These are phyloP conservation scores for Phocoena sinus DNA, from an alignment of 2,113 vertebrate species.

Conservation along the genomic window DNA sequence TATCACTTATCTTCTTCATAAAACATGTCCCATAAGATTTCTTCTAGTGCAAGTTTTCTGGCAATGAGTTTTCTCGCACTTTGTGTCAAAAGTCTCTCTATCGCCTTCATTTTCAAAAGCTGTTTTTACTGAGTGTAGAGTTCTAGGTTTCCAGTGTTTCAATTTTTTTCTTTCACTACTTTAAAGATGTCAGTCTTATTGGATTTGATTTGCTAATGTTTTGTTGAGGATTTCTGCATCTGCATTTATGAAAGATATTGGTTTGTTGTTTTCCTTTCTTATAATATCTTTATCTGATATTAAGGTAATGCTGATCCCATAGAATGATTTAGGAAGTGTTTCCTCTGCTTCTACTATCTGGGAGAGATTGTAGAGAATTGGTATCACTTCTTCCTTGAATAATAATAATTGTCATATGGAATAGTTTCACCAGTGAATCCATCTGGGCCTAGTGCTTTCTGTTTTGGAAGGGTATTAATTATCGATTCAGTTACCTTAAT, in stretches of 20 bases:
- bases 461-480: neutral
- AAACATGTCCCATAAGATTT: neutral
- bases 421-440: neutral
- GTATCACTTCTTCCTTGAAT: neutral
- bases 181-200: neutral
- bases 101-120: neutral
- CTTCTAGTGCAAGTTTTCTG: neutral
- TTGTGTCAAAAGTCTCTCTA: neutral
- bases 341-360: neutral
- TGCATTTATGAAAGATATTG: neutral
- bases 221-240: neutral
- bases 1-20: neutral
- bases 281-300: neutral
- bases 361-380: neutral
- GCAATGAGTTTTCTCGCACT: neutral
- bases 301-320: neutral
- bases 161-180: neutral
- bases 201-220: neutral
- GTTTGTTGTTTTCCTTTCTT: neutral
- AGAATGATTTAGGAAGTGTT: neutral
- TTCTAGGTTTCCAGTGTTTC: neutral
- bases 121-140: neutral
- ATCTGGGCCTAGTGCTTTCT: neutral
- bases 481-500: neutral
- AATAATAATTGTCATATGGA: neutral